A percentile compares a stretch with the other conserved stretches of the same genome.
Conservation (phyloP, 2,888 invertebrate species). For the Machimus rusticus region DNA sequence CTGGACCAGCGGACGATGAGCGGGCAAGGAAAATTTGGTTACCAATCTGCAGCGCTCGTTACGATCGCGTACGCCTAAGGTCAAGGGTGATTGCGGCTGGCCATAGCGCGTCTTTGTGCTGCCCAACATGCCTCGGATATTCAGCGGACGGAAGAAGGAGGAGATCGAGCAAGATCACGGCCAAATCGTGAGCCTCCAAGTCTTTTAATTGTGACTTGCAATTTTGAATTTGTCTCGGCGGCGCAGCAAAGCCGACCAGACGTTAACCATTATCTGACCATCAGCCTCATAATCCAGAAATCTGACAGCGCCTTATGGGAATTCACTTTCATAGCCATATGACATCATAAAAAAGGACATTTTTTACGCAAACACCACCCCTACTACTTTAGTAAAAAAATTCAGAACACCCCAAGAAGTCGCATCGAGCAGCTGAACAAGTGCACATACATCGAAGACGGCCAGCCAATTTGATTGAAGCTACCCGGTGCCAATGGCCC, state of each 20-base stretch:
- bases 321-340: neutral
- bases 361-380: neutral
- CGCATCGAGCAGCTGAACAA: neutral
- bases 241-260: neutral
- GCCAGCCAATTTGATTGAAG: neutral
- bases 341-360: neutral
- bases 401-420: neutral
- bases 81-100: conserved; percentile 9
- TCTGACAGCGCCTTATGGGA: neutral
- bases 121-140: neutral
- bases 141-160: neutral
- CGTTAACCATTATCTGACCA: neutral
- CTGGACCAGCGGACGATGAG: neutral
- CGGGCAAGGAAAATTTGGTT: neutral
- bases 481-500: neutral
- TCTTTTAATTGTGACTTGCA: conserved; percentile 7
- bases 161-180: conserved; percentile 28
- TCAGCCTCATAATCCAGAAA: neutral
- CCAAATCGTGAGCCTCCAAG: conserved; percentile 3
- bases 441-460: neutral
- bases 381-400: neutral
- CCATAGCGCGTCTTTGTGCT: neutral
- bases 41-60: conserved; percentile 4
- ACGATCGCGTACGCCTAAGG: conserved; percentile 7
- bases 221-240: conserved; percentile 12